Percentiles rank a stretch among this genome's conserved stretches.
Conservation (phyloP, 2,797 vertebrate genomes). For the Acanthornis magna region DNA sequence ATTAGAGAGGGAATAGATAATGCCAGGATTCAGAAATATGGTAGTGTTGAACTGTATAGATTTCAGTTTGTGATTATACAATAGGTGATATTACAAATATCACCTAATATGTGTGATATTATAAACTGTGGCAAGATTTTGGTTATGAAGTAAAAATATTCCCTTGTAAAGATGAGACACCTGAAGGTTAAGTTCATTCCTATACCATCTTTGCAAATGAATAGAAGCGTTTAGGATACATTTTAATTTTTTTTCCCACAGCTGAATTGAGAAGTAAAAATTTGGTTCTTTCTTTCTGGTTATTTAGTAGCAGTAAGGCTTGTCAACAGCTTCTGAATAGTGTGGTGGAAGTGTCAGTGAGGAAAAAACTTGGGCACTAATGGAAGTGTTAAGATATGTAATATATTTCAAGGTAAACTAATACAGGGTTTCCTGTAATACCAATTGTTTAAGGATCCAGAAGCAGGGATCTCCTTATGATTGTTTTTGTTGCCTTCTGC, state of each 20-base stretch:
- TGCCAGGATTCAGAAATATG: neutral
- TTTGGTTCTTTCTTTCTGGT: neutral
- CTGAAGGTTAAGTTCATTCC: neutral
- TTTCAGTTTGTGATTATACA: neutral
- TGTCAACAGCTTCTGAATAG: neutral
- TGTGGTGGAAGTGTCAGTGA: neutral
- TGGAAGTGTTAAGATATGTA: neutral
- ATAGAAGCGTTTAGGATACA: neutral
- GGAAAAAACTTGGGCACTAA: neutral
- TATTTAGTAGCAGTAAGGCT: neutral
- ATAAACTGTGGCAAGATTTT: neutral
- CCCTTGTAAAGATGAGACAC: neutral
- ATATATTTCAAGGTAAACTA: neutral
- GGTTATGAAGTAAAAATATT: neutral
- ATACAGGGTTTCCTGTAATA: neutral
- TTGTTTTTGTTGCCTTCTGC: neutral
- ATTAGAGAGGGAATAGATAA: neutral
- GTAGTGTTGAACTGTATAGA: neutral
- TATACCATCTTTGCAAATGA: neutral
- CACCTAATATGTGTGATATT: neutral
- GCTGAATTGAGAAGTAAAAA: neutral
- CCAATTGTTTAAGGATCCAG: neutral
- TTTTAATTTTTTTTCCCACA: neutral
- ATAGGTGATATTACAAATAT: neutral
- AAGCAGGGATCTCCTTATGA: neutral